Conservation (phyloP, 2,797 vertebrate genomes). For the Melanotaenia trifasciata region DNA sequence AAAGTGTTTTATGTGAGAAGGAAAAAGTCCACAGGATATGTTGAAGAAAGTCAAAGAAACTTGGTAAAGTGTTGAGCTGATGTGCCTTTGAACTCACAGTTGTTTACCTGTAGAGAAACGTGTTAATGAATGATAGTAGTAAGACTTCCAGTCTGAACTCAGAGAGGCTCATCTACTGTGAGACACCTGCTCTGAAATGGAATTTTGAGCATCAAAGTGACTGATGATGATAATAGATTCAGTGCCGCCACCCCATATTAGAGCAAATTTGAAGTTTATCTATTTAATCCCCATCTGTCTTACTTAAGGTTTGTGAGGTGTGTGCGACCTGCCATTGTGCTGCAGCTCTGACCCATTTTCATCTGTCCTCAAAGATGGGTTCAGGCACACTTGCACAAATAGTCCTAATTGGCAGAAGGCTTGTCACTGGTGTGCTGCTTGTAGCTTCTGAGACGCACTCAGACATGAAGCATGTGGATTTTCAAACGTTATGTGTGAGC, state of each 20-base stretch:
- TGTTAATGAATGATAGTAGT: constrained; percentile 61
- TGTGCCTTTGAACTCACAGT: constrained; percentile 67
- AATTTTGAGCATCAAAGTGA: constrained; percentile 70
- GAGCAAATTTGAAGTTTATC: constrained; percentile 53
- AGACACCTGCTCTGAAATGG: constrained; percentile 54
- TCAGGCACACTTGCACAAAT: constrained; percentile 58
- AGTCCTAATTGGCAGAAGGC: constrained; percentile 75
- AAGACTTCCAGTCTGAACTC: constrained; percentile 55
- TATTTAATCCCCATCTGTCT: constrained; percentile 48
- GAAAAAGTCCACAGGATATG: constrained; percentile 43
- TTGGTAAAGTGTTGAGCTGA: constrained; percentile 52
- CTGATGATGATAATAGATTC: constrained; percentile 56
- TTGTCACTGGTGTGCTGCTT: constrained; percentile 66
- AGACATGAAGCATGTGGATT: constrained; percentile 64
- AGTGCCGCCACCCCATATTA: constrained; percentile 45
- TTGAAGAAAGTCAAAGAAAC: constrained; percentile 47
- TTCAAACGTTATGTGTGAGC: constrained; percentile 65
- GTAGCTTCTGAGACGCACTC: constrained; percentile 60
- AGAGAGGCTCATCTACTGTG: constrained; percentile 36
- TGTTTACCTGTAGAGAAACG: constrained; percentile 63
- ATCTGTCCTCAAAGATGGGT: constrained; percentile 54
- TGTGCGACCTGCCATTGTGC: constrained; percentile 48
- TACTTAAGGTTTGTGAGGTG: constrained; percentile 37
- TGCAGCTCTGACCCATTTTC: constrained; percentile 74
- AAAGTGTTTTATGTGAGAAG: constrained; percentile 62